Evolutionary conservation across 2,888 invertebrate species (phyloP).

Genomic region (Ormyrus thymus): DNA sequence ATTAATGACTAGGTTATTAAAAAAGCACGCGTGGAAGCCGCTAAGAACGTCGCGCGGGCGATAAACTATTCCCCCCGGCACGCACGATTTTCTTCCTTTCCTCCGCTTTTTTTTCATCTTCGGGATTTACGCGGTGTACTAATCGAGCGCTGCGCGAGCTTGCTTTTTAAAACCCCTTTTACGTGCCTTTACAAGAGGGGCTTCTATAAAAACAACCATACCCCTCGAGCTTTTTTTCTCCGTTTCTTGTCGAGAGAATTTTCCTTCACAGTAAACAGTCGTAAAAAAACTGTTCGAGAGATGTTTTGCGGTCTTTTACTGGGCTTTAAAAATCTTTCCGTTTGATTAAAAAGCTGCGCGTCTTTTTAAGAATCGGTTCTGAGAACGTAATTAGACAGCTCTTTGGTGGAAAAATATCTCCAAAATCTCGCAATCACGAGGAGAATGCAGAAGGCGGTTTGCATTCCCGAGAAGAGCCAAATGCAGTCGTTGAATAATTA

Average conservation of each 20-base stretch:
- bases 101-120: conserved; percentile 6
- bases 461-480: too few species aligned
- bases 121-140: conserved; percentile 46
- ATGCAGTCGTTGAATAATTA: too few species aligned
- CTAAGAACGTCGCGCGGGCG: conserved; percentile 6
- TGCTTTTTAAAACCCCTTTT: conserved; percentile 35
- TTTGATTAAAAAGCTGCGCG: too few species aligned
- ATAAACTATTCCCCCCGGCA: not conserved
- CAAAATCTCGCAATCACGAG: too few species aligned
- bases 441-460: too few species aligned
- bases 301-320: too few species aligned
- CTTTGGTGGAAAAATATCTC: too few species aligned
- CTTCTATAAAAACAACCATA: not conserved
- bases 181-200: not conserved
- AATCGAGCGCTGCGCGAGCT: conserved; percentile 27
- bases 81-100: conserved; percentile 4
- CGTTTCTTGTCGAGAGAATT: not conserved
- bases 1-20: conserved; percentile 43
- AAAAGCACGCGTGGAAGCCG: not conserved
- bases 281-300: not conserved
- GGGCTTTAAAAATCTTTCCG: too few species aligned
- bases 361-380: too few species aligned
- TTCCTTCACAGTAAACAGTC: not conserved
- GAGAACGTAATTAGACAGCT: too few species aligned
- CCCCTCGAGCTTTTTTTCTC: not conserved